A percentile compares a stretch with the other conserved stretches of the same genome.
These are phyloP conservation scores for Papilio dardanus DNA, from an alignment of 1,140 invertebrate species.

Conservation along the genomic window DNA sequence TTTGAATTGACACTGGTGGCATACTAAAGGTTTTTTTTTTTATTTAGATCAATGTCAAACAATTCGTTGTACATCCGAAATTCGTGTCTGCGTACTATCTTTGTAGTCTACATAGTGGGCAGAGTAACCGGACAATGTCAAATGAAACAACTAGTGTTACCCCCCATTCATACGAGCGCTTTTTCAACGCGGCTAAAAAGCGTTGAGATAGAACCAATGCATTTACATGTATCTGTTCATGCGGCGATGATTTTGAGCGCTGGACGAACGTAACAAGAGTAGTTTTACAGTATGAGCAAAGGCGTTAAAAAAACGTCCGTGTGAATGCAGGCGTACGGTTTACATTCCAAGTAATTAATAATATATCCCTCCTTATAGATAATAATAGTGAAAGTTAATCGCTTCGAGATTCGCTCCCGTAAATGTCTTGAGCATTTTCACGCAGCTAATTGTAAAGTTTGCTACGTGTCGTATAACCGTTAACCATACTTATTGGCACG, in stretches of 20 bases:
- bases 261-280: too few relatives aligned
- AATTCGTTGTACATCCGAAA: neutral
- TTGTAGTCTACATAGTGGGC: neutral
- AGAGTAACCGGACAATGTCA: neutral
- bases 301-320: too few relatives aligned
- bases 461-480: constrained; percentile 36
- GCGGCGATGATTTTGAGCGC: too few relatives aligned
- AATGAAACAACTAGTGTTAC: neutral
- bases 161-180: too few relatives aligned
- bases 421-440: constrained; percentile 25
- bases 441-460: constrained; percentile 36
- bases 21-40: neutral
- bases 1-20: neutral
- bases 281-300: too few relatives aligned
- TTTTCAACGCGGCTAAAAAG: too few relatives aligned
- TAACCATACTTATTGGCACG: constrained; percentile 55
- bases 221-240: too few relatives aligned
- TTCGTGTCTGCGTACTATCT: neutral
- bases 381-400: constrained; percentile 33
- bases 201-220: too few relatives aligned
- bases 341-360: neutral
- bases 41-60: neutral
- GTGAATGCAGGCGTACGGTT: too few relatives aligned
- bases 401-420: constrained; percentile 18
- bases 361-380: neutral